Conservation (phyloP, 2,113 vertebrate genomes). For the Oenanthe melanoleuca region DNA sequence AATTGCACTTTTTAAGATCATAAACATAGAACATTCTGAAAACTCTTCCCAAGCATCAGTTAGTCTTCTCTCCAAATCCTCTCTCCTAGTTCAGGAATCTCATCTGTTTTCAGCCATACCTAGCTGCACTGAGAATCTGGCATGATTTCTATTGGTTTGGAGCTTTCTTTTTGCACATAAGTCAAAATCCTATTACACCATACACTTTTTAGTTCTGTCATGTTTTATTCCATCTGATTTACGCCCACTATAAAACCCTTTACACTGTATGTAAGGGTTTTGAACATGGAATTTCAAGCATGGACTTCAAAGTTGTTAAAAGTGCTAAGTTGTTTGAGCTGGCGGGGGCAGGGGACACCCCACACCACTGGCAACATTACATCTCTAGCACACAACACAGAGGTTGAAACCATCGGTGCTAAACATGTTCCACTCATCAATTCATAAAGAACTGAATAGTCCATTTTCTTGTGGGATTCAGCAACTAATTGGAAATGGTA, state of each 20-base stretch:
- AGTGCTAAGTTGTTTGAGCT: neutral
- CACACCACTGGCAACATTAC: accelerated
- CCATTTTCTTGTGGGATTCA: neutral
- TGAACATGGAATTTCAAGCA: neutral
- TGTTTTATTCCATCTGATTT: neutral
- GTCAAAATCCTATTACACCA: neutral
- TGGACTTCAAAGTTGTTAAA: too few species aligned
- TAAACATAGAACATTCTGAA: neutral
- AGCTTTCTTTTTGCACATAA: neutral
- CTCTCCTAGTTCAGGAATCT: neutral
- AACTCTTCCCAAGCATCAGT: neutral
- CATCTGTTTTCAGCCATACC: neutral
- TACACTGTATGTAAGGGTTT: neutral
- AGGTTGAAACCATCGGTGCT: neutral
- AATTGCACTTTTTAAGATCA: accelerated
- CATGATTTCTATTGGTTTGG: neutral
- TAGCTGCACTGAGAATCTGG: neutral
- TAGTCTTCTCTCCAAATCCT: neutral
- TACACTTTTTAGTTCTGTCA: neutral
- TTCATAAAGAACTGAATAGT: neutral
- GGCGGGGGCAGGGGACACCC: neutral
- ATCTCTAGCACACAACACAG: neutral
- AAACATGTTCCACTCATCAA: neutral
- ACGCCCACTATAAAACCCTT: neutral
- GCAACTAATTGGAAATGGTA: neutral